Evolutionary conservation across 2,888 invertebrate genomes (phyloP), one percentile per base, ranked within the genome.

Genomic region (Stenolophus ochropezus): DNA sequence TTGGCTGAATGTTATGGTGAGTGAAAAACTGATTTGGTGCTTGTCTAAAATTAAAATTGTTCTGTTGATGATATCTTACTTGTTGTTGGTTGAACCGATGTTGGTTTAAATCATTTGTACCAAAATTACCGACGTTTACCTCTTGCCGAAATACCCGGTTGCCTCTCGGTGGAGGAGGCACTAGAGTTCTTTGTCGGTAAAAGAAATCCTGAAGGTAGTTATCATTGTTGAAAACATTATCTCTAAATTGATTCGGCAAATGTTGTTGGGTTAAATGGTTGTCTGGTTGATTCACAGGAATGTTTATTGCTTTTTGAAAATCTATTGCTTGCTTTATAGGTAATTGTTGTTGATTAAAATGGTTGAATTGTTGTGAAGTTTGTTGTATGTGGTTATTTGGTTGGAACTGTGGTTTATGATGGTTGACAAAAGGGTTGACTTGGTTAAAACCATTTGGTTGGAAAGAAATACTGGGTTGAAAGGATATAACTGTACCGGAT

Each of bases 401-500:
- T 16, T 78, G 58, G 42, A 33, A 42, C 11, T 42, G 33, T 11
- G 33, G 11, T 11, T 42, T 78, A 21, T 23, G 20, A 49, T 49
- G 73, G 4, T 65, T 65, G 3, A 6, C 16, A 27, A 33, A 27
- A 5, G 65, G 65, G 14, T 73, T 73, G 4, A 73, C 47, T 49
- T 18, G 49, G n/a, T 14, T 81, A 23, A 77, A 58, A 2, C 16
- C 5, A 56, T 71, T 75, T 49, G 82, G 76, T 75, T 77, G 73
- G 61, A 89, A 90, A 85, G 88, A 89, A 85, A 89, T 88, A 83
- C 92, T 93, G 0, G 91, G 90, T 86, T 91, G 91, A 78, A 93
- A 90, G 2, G 90, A 88, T n/a, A 92, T 85, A 1, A 85, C 73
- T 2, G 85, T 85, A 20, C 77, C 82, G 81, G 81, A 75, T 5